These are phyloP conservation scores for Dreissena rostriformis DNA, from an alignment of 1,140 invertebrate genomes.

Conservation along the genomic window DNA sequence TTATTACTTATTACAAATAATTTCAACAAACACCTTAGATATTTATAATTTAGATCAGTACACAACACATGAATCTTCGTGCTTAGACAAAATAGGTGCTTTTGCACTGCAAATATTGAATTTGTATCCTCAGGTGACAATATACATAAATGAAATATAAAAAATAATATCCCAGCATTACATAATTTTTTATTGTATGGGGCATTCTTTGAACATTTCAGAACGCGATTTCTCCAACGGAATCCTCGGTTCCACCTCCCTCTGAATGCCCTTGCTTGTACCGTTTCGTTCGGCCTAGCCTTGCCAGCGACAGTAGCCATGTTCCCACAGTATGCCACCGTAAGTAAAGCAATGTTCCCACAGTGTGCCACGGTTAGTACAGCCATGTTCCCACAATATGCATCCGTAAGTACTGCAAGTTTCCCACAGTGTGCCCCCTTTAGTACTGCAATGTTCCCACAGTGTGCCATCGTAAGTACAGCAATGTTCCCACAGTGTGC, in stretches of 20 bases:
- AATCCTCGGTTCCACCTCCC: slow-evolving; percentile 78
- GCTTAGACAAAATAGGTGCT: too few species aligned
- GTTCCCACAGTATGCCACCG: slow-evolving; percentile 81
- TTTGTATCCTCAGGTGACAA: not conserved
- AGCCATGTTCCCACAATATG: too few species aligned
- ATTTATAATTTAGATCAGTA: too few species aligned
- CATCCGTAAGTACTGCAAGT: not conserved
- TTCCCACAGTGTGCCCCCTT: too few species aligned
- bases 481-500: too few species aligned
- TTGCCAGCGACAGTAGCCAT: slow-evolving; percentile 81
- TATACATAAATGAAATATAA: not conserved
- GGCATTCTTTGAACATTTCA: slow-evolving; percentile 43
- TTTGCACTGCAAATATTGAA: too few species aligned
- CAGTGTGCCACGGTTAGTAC: slow-evolving; percentile 69
- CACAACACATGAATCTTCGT: too few species aligned
- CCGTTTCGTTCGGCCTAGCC: slow-evolving; percentile 79
- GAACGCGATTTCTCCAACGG: slow-evolving; percentile 75
- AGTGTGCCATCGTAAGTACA: too few species aligned
- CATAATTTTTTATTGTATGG: not conserved
- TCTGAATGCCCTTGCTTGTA: slow-evolving; percentile 79
- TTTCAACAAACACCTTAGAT: too few species aligned
- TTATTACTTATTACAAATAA: too few species aligned
- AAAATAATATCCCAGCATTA: not conserved
- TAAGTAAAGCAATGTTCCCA: slow-evolving; percentile 58
- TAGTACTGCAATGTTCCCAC: too few species aligned